phyloP scores from a whole-genome alignment of 2,113 vertebrate species.

The Poeciliopsis retropinna region DNA sequence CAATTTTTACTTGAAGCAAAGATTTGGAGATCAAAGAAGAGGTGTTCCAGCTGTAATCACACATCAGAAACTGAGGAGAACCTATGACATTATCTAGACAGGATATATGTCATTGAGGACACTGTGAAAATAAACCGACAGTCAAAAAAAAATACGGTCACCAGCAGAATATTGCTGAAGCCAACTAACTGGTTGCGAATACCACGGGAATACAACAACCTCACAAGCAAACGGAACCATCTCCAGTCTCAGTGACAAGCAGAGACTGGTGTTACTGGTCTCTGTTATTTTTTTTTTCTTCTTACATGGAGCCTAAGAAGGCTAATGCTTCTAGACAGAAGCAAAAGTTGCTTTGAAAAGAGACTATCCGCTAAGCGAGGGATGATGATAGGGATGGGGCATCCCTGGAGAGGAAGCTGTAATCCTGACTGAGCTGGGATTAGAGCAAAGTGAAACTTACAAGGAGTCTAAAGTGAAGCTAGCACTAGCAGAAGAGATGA shows the following conservation, averaged over 20 bases:
- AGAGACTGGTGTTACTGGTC: slow-evolving; percentile 22
- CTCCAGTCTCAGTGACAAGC: slow-evolving; percentile 39
- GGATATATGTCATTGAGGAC: slow-evolving; percentile 44
- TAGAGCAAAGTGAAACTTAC: slow-evolving; percentile 60
- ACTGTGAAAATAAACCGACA: slow-evolving; percentile 56
- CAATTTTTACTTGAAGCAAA: slow-evolving; percentile 26
- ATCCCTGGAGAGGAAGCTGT: slow-evolving; percentile 54
- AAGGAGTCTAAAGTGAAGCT: slow-evolving; percentile 46
- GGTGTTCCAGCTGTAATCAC: slow-evolving; percentile 21
- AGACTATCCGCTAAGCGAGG: slow-evolving; percentile 53
- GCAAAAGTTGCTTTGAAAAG: slow-evolving; percentile 56
- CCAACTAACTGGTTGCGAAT: slow-evolving; percentile 17
- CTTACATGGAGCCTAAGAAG: slow-evolving; percentile 32
- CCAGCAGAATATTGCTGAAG: slow-evolving; percentile 31
- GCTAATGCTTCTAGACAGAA: slow-evolving; percentile 56
- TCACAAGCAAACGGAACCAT: slow-evolving; percentile 27
- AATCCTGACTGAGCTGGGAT: slow-evolving; percentile 73
- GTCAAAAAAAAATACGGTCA: slow-evolving; percentile 32
- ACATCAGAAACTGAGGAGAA: background rate
- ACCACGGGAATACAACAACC: slow-evolving; percentile 21
- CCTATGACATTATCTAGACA: slow-evolving; percentile 6
- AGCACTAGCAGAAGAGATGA: slow-evolving; percentile 58
- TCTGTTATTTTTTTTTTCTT: slow-evolving; percentile 39
- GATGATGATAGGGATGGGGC: slow-evolving; percentile 31
- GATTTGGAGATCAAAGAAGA: slow-evolving; percentile 33